phyloP scores from a whole-genome alignment of 2,797 vertebrate species.

The Avahi laniger region DNA sequence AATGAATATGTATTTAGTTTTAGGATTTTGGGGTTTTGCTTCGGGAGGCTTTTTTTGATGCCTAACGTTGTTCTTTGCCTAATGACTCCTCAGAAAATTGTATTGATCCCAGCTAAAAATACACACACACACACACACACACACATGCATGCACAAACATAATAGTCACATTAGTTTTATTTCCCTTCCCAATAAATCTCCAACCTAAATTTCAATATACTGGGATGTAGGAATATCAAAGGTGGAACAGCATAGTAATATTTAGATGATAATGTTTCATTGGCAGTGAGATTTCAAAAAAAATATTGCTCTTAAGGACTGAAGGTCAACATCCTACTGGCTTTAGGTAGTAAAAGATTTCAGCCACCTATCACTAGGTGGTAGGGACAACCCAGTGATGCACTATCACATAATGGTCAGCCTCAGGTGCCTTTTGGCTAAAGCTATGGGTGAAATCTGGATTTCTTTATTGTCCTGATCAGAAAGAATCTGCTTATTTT shows the following conservation, averaged over 20 bases:
- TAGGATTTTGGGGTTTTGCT: not conserved
- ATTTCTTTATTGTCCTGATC: not conserved
- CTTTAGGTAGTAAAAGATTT: not conserved
- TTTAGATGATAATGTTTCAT: not conserved
- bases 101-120: not conserved
- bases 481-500: not conserved
- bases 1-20: not conserved
- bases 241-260: not conserved
- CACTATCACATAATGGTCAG: not conserved
- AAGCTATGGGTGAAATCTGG: not conserved
- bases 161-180: not conserved
- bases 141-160: not conserved
- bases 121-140: not conserved
- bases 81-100: not conserved
- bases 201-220: not conserved
- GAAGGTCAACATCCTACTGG: not conserved
- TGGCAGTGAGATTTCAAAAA: not conserved
- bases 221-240: not conserved
- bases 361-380: not conserved
- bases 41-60: not conserved
- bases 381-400: not conserved
- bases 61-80: not conserved
- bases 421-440: not conserved
- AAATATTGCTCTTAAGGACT: not conserved
- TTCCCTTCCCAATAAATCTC: not conserved